Percentiles rank a stretch among this genome's conserved stretches.
phyloP scores from a whole-genome alignment of 1,140 invertebrate species.

The Drosophila triauraria region DNA sequence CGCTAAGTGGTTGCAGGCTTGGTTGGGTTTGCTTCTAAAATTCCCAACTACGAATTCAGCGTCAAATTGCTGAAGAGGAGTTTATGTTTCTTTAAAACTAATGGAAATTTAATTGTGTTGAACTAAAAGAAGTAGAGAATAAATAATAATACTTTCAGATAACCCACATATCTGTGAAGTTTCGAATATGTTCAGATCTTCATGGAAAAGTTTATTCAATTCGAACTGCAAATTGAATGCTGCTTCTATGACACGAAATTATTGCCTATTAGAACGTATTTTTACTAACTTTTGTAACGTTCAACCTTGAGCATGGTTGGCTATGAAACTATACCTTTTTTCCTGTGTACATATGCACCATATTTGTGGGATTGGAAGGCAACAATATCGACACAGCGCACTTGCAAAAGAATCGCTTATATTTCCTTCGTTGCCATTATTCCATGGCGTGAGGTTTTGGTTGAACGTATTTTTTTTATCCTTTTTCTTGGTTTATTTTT shows the following conservation, averaged over 20 bases:
- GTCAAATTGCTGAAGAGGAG: too few relatives aligned
- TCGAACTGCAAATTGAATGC: background rate
- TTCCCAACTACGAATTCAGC: too few relatives aligned
- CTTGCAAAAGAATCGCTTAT: constrained; percentile 44
- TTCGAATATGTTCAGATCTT: too few relatives aligned
- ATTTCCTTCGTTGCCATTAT: constrained; percentile 33
- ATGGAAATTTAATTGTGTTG: too few relatives aligned
- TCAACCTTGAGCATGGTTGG: background rate
- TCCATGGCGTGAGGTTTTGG: constrained; percentile 33
- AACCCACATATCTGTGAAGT: too few relatives aligned
- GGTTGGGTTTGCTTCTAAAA: too few relatives aligned
- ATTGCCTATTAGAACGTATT: too few relatives aligned
- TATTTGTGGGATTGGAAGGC: constrained; percentile 16
- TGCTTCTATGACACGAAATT: too few relatives aligned
- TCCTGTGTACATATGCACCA: constrained; percentile 23
- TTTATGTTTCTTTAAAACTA: too few relatives aligned
- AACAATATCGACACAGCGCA: constrained; percentile 46
- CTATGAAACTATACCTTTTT: background rate
- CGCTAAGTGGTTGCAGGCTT: too few relatives aligned
- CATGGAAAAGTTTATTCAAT: background rate
- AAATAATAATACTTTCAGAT: too few relatives aligned
- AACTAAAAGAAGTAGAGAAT: too few relatives aligned
- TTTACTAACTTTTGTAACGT: background rate
- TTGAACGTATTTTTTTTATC: constrained; percentile 11
- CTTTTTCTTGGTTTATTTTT: constrained; percentile 21